Percentiles rank a stretch among this genome's conserved stretches.
phyloP scores from a whole-genome alignment of 2,797 vertebrate species.

The Varecia variegata region DNA sequence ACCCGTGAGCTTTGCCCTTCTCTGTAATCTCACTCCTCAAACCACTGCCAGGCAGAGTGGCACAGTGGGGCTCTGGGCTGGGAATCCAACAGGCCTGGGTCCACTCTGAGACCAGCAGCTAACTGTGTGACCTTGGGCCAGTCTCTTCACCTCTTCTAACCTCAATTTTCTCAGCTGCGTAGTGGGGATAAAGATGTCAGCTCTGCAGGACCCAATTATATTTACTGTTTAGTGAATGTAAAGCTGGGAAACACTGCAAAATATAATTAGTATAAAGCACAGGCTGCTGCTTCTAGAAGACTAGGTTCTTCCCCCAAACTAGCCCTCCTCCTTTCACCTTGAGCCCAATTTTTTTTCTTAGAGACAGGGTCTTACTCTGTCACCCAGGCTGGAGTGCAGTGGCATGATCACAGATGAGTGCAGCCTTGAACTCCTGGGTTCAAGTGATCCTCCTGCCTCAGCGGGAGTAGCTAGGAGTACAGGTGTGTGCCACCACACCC shows the following conservation, averaged over 20 bases:
- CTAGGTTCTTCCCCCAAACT: background rate
- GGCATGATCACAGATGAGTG: background rate
- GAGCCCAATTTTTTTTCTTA: background rate
- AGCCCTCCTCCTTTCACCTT: background rate
- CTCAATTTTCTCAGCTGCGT: conserved; percentile 46
- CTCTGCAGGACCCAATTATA: background rate
- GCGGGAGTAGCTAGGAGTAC: background rate
- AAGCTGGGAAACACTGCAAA: background rate
- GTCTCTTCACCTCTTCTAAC: background rate
- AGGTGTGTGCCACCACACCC: background rate
- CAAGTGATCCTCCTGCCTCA: background rate
- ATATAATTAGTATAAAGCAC: background rate
- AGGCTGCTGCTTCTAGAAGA: background rate
- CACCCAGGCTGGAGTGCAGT: background rate
- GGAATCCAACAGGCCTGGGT: background rate
- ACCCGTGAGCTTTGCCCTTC: background rate
- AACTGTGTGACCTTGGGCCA: background rate
- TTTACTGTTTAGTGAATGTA: background rate
- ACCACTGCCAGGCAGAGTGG: background rate
- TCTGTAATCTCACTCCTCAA: background rate
- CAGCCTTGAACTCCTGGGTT: background rate
- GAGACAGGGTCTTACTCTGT: background rate
- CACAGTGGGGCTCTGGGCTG: background rate
- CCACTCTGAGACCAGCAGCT: background rate
- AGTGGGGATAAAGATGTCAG: conserved; percentile 18